Base-by-base conservation (phyloP, 1,140 invertebrate species). In the Ladona fulva region DNA sequence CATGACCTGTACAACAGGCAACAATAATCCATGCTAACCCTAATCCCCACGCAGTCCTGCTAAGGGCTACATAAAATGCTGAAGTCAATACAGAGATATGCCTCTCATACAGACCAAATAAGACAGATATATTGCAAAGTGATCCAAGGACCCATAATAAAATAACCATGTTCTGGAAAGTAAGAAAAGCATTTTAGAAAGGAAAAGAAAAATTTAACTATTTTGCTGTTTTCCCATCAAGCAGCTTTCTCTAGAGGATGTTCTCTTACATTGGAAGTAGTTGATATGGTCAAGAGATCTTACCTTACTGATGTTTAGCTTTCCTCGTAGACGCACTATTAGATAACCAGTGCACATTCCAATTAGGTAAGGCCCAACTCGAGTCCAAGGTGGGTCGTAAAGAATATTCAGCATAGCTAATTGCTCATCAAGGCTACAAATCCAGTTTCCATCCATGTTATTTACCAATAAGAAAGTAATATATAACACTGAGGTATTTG, bases 361-460 rank as follows among this genome's bases (percentile, higher is more conserved):
- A 44, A 88, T 79, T 25, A 88, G 78, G 79, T 88, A 87, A 8
- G 88, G 87, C 75, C 85, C 84, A 76, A 87, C 85, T 82, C 88
- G 84, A 10, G 84, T 80, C 87, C 87, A 88, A 0, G 87, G 87
- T n/a, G 84, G 83, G 78, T 85, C 82, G 75, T 89, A 89, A 8
- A 88, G 80, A 5, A 82, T 66, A 75, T 86, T 81, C 76, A 86
- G 78, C 77, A 83, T 81, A 37, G 80, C 80, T 74, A 83, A 85
- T 59, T 85, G 83, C 79, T 85, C 82, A 78, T 87, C 85, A 79
- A 88, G 42, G 25, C 85, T 86, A 24, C n/a, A 42, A 80, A 79
- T 52, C 44, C 19, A 25, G 42, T 14, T n/a, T 24, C 42, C 37
- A 74, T 59, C 25, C 44, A 59, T 74, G 25, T 19, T 37, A 37